Base-by-base conservation (phyloP, 1,140 invertebrate genomes). In the Tribolium castaneum region DNA sequence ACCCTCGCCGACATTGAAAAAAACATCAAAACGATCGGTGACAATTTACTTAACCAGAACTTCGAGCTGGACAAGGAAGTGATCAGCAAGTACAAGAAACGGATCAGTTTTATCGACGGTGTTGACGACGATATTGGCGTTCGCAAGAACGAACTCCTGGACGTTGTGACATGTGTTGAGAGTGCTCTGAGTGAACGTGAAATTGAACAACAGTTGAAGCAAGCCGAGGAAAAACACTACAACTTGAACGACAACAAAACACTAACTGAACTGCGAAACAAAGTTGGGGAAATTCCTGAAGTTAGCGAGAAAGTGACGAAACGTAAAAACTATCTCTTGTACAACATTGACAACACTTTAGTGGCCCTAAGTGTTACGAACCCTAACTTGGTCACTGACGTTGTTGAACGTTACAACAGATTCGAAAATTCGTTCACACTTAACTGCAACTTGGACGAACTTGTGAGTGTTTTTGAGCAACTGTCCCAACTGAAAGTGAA, bases 151-250 rank as follows among this genome's bases (percentile, higher is more conserved):
- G 7, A 66, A 35, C 4, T 66, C 0, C 16, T 35, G 12, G 19
- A 13, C 5, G 59, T 13, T 10, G 6, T 66, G 59, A 2, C 7
- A 3, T 34, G n/a, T 12, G 19, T 66, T 12, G 59, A 66, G 16
- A 66, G 3, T 35, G 14, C 16, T 14, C n/a, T 66, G 7, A 13
- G n/a, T 12, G 30, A 66, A n/a, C 3, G 5, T 3, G 59, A 66
- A 66, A 66, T 35, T 3, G 59, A 66, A 66, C 30, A 66, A n/a
- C 13, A 35, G 16, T 13, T 66, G 59, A 34, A 66, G n/a, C 25
- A 35, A 22, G n/a, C 14, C 6, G 59, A 66, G 6, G 19, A 35
- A 13, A 66, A 66, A 66, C 59, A 66, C n/a, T 35, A 35, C 19
- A 2, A 66, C 4, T 34, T n/a, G 3, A 35, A 12, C 2, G 25